Evolutionary conservation across 2,797 vertebrate genomes (phyloP).

Genomic region (Hoplostethus mediterraneus): DNA sequence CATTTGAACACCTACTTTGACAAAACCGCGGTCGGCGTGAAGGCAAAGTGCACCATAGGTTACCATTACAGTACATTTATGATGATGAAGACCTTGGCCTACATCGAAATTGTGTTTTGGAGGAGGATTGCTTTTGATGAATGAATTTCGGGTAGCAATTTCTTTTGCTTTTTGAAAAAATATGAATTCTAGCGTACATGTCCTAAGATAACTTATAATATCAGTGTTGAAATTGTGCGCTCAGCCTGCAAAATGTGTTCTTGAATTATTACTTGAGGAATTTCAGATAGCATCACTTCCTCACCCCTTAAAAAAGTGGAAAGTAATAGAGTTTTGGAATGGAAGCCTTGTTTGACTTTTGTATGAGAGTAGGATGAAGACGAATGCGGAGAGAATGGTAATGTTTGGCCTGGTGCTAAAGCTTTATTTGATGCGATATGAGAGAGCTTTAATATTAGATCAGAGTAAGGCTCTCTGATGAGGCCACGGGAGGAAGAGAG

Average conservation of each 20-base stretch:
- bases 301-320: neutral
- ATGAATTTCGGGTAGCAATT: too few species aligned
- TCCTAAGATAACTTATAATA: too few species aligned
- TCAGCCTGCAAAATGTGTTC: neutral
- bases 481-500: slow-evolving; percentile 27
- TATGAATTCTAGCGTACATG: too few species aligned
- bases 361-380: neutral
- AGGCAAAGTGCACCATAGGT: too few species aligned
- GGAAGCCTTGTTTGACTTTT: slow-evolving; percentile 4
- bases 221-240: neutral
- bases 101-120: too few species aligned
- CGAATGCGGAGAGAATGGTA: slow-evolving; percentile 1
- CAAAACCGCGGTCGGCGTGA: too few species aligned
- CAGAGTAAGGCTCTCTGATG: slow-evolving; percentile 28
- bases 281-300: neutral
- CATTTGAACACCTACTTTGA: too few species aligned
- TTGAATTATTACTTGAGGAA: slow-evolving; percentile 12
- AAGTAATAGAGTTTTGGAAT: neutral
- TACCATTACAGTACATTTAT: too few species aligned
- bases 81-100: too few species aligned
- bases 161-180: too few species aligned
- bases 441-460: slow-evolving; percentile 42
- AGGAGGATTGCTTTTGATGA: too few species aligned
- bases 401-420: slow-evolving; percentile 14
- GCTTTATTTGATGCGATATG: slow-evolving; percentile 36